These are phyloP conservation scores for Drosophila stalkeri DNA, from an alignment of 2,888 invertebrate species.

Conservation along the genomic window DNA sequence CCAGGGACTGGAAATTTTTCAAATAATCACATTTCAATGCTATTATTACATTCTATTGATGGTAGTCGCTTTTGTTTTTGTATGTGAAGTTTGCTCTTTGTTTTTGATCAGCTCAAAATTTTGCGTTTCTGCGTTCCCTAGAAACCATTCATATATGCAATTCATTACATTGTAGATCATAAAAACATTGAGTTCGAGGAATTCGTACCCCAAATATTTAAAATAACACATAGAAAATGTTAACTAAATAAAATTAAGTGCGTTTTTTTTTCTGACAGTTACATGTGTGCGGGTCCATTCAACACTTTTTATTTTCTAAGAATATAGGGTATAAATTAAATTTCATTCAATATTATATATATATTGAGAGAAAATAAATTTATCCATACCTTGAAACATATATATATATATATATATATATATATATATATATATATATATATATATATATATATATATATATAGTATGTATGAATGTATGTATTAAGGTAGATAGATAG, in stretches of 20 bases:
- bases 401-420: not conserved
- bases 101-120: too few species aligned
- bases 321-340: not conserved
- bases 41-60: too few species aligned
- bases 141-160: too few species aligned
- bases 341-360: not conserved
- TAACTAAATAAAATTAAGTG: not conserved
- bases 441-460: not conserved
- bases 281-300: not conserved
- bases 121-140: too few species aligned
- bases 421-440: not conserved
- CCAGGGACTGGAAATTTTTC: too few species aligned
- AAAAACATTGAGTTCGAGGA: not conserved
- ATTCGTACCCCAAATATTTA: not conserved
- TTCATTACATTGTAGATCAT: not conserved
- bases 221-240: not conserved
- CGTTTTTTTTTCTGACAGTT: not conserved
- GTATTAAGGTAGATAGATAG: not conserved
- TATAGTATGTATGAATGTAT: not conserved
- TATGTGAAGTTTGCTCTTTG: too few species aligned
- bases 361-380: not conserved
- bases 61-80: too few species aligned
- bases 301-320: not conserved
- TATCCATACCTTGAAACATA: slow-evolving; percentile 8
- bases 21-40: too few species aligned